Evolutionary conservation across 2,888 invertebrate genomes (phyloP).

Genomic region (Cephus spinipes): DNA sequence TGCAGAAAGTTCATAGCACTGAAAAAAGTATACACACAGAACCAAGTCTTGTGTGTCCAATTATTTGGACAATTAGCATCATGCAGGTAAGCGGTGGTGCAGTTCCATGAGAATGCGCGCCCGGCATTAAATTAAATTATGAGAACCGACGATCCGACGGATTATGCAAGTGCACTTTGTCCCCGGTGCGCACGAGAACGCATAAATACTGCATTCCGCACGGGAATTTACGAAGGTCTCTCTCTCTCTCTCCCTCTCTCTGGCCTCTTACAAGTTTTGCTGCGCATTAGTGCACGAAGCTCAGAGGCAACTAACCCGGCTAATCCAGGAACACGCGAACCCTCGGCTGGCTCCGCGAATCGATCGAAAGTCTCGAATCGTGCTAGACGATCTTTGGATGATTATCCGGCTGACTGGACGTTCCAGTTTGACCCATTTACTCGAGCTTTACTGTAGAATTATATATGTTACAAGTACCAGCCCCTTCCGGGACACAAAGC

Average conservation of each 20-base stretch:
- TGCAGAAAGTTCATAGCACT: background rate
- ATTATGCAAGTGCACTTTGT: conserved; percentile 36
- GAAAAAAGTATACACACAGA: background rate
- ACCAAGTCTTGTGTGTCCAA: conserved; percentile 23
- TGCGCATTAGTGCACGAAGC: background rate
- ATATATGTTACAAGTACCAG: no score
- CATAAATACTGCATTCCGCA: conserved; percentile 38
- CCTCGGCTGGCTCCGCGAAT: background rate
- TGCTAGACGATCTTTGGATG: background rate
- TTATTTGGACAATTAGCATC: conserved; percentile 53
- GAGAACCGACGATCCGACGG: conserved; percentile 37
- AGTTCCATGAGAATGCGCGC: conserved; percentile 13
- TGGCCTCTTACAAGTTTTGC: background rate
- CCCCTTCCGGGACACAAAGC: no score
- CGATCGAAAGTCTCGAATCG: background rate
- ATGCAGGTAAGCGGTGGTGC: background rate
- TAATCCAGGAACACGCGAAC: conserved; percentile 9
- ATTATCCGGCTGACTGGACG: background rate
- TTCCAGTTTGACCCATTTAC: background rate
- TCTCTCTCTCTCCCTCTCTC: background rate
- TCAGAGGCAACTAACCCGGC: background rate
- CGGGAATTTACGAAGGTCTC: conserved; percentile 21
- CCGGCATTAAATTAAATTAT: conserved; percentile 48
- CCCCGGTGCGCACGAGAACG: conserved; percentile 38
- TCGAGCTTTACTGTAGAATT: background rate